Base-by-base conservation (phyloP, 2,113 vertebrate species). In the Chamaea fasciata region DNA sequence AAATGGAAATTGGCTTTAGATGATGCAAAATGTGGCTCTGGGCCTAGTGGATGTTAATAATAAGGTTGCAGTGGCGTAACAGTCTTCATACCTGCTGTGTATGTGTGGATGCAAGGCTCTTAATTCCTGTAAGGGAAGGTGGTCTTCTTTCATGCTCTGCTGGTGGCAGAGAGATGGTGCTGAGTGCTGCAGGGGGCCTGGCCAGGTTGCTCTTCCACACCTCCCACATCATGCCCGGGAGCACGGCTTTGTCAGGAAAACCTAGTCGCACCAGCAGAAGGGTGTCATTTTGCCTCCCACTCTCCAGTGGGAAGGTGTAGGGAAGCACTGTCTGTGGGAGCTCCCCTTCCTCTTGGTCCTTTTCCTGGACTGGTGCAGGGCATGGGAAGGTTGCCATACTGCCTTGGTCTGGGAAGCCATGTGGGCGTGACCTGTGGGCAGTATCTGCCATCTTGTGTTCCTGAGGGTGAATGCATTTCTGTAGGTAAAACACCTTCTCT, bases 381-480 rank as follows among this genome's bases (percentile, higher is more conserved):
- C 10, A 10, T 7, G 19, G n/a, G 30, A 30, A 56, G 19, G 30
- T 23, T n/a, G n/a, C 15, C 30, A 7, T 4, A 6, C 3, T 33
- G 50, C 50, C 15, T 23, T 47, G n/a, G 50, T 56, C n/a, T 65
- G 50, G 15, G 50, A 39, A 56, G 49, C 5, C 41, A 3, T 28
- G n/a, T 28, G 49, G 28, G n/a, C 3, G 23, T 47, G 41, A 19
- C 59, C 59, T n/a, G 13, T 1, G 9, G 14, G 47, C 22, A 55
- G 11, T 6, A 2, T 6, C 22, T 0, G 2, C n/a, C 23, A 23
- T n/a, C 59, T 28, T 28, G 50, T 47, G 8, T 7, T 65, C 41
- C 41, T 19, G 59, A 74, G n/a, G 19, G n/a, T 28, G 18, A 55
- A 23, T 8, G 8, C 23, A 19, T 47, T 47, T 23, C 16, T n/a